These are phyloP conservation scores for Gobio occitaniae DNA, from an alignment of 2,797 vertebrate species.

Conservation along the genomic window DNA sequence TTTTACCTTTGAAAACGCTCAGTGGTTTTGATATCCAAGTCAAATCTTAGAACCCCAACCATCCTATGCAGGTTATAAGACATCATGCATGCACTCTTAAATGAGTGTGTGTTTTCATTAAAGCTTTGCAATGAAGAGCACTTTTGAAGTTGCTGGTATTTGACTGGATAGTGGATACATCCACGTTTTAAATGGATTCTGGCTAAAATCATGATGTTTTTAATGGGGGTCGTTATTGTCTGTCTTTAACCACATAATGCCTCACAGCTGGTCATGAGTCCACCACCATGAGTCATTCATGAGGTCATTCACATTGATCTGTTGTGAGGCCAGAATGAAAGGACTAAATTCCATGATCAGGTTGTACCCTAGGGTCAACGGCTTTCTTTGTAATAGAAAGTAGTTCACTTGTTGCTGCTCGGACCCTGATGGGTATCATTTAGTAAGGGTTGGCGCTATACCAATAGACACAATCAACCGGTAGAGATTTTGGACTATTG, in stretches of 20 bases:
- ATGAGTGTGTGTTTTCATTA: background rate
- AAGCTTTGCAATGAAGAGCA: background rate
- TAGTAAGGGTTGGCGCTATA: background rate
- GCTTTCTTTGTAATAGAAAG: conserved; percentile 2
- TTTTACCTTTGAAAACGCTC: background rate
- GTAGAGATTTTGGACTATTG: background rate
- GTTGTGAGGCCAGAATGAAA: background rate
- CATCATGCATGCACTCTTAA: background rate
- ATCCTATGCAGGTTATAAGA: background rate
- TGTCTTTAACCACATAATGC: background rate
- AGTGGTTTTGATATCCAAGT: background rate
- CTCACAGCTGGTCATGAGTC: conserved; percentile 1
- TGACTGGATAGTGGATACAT: background rate
- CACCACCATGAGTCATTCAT: background rate
- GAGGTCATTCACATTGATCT: conserved; percentile 34
- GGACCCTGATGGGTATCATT: background rate
- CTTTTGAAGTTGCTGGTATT: background rate
- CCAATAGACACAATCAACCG: background rate
- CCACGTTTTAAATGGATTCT: background rate
- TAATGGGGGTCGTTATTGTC: background rate
- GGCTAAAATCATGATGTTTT: background rate
- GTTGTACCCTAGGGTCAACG: background rate
- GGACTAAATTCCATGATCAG: conserved; percentile 6
- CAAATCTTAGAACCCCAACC: background rate
- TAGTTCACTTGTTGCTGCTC: background rate